Conservation (phyloP, 2,113 vertebrate genomes). For the Blennius ocellaris region DNA sequence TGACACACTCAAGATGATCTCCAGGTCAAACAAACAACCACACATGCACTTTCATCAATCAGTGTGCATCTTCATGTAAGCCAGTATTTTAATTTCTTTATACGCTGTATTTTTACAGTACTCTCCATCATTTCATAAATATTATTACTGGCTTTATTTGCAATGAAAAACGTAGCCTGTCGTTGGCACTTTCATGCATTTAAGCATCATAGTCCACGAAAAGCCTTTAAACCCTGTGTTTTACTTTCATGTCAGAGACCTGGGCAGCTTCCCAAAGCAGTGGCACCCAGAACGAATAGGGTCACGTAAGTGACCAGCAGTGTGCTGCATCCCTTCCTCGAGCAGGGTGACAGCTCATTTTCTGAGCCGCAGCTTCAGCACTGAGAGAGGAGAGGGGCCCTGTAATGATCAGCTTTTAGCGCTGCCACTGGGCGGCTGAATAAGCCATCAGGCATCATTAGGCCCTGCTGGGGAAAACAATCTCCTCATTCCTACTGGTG, state of each 20-base stretch:
- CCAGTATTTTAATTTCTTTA: too few relatives aligned
- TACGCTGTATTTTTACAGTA: too few relatives aligned
- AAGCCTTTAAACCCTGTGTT: constrained; percentile 37
- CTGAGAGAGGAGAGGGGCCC: constrained; percentile 71
- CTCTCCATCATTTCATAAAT: too few relatives aligned
- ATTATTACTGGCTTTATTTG: neutral
- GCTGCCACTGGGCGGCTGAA: constrained; percentile 71
- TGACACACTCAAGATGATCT: neutral
- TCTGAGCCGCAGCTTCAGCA: constrained; percentile 69
- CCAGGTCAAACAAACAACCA: too few relatives aligned
- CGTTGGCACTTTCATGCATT: constrained; percentile 19
- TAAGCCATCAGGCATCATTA: constrained; percentile 85
- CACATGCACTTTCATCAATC: too few relatives aligned
- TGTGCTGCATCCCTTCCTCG: constrained; percentile 63
- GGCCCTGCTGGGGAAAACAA: constrained; percentile 69
- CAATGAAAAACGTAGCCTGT: neutral
- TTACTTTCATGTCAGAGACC: constrained; percentile 30
- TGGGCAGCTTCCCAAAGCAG: constrained; percentile 54
- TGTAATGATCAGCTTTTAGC: constrained; percentile 87
- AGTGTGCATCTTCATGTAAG: too few relatives aligned
- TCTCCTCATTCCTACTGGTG: constrained; percentile 54
- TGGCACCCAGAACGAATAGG: constrained; percentile 54
- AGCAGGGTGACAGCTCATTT: constrained; percentile 83
- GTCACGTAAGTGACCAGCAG: constrained; percentile 75
- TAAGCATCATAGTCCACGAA: constrained; percentile 9